phyloP scores from a whole-genome alignment of 2,888 invertebrate genomes.

The Auanema freiburgensis region DNA sequence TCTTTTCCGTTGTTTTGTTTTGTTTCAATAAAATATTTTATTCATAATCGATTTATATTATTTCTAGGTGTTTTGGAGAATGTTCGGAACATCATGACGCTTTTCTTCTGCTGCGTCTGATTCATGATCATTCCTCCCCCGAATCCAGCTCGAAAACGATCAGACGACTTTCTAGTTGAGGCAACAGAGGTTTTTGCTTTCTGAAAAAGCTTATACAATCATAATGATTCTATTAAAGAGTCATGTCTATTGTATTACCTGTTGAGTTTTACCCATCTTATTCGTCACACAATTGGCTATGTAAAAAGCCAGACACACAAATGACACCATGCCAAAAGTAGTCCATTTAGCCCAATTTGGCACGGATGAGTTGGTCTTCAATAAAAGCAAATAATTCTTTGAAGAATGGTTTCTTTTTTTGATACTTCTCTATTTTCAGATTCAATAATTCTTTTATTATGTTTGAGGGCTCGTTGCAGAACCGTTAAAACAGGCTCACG shows the following conservation, averaged over 20 bases:
- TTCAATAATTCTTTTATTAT: constrained; percentile 4
- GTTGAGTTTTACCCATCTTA: constrained; percentile 24
- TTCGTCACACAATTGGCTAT: constrained; percentile 44
- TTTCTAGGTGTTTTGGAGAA: constrained; percentile 33
- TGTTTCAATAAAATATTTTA: no score
- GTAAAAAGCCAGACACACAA: constrained; percentile 39
- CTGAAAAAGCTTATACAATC: constrained; percentile 10
- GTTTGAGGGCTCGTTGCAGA: constrained; percentile 10
- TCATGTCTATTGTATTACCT: constrained; percentile 4
- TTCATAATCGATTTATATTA: constrained; percentile 15
- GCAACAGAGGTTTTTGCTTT: constrained; percentile 30
- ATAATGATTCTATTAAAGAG: neutral
- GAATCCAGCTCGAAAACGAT: constrained; percentile 43
- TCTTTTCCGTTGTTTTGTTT: no score
- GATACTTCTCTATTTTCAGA: constrained; percentile 11
- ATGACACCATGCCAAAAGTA: constrained; percentile 28
- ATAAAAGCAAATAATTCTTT: neutral
- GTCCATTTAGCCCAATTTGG: constrained; percentile 40
- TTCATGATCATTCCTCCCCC: constrained; percentile 47
- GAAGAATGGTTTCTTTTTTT: neutral
- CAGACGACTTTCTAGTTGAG: constrained; percentile 27
- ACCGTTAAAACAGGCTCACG: constrained; percentile 7
- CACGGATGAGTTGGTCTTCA: constrained; percentile 26
- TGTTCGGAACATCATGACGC: constrained; percentile 47
- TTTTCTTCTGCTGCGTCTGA: constrained; percentile 35